Evolutionary conservation across 2,113 vertebrate species (phyloP), one percentile per base, ranked within the genome.

Genomic region (Salvelinus sp.): DNA sequence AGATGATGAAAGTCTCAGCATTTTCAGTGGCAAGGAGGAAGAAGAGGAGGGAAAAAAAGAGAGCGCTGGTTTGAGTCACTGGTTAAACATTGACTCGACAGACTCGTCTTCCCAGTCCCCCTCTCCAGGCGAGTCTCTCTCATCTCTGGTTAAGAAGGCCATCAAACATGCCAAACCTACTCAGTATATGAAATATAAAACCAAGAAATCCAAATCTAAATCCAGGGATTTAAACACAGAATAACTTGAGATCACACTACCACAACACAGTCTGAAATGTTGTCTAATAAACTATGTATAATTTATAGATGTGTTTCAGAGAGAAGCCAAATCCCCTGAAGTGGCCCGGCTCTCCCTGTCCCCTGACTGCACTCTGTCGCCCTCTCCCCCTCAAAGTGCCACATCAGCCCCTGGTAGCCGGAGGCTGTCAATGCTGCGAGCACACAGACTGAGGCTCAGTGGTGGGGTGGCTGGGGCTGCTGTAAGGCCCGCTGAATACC

Each of bases 281-380:
- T 2, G 18, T 57, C 16, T 47, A 60, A 22, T 9, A 4, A 44
- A 81, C 57, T 54, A 6, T 71, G 10, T 77, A 57, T 69, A 25
- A 67, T 30, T 85, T 82, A 69, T 73, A 93, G 77, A 83, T 50
- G 20, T 79, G 63, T 62, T 25, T 69, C 77, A 76, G 5, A 70
- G 25, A 67, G 85, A 86, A 5, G 54, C 58, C 18, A 28, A 65
- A 5, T 78, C 1, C 13, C 68, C 79, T 0, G 84, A 88, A 3
- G 3, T 82, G 25, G 68, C 83, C 76, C 82, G 54, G 23, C 0
- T 82, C 3, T 86, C 80, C 0, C 78, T 91, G 75, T 85, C 80
- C 38, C 88, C 92, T 2, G 90, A 89, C 47, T 86, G 90, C 38
- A 83, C 86, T 2, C 89, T 92, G 78, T 79, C 57, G 12, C 94